These are phyloP conservation scores for Microplitis deprimator DNA, from an alignment of 2,888 invertebrate species.

Conservation along the genomic window DNA sequence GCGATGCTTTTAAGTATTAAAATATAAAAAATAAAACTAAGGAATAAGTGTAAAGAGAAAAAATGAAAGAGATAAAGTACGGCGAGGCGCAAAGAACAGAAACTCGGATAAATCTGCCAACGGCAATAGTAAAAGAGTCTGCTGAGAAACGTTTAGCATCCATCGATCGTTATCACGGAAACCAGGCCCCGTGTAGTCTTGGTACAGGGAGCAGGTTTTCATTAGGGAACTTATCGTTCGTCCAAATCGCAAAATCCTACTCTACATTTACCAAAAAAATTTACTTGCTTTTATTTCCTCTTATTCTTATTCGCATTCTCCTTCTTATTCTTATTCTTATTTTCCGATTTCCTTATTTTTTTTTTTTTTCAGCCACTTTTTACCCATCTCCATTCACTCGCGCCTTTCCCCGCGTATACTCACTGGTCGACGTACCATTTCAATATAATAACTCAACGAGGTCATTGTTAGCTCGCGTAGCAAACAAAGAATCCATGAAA, in stretches of 20 bases:
- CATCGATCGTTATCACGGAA: constrained; percentile 37
- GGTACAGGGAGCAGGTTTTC: constrained; percentile 25
- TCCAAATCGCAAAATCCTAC: constrained; percentile 37
- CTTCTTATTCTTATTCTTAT: constrained; percentile 12
- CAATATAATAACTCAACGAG: constrained; percentile 61
- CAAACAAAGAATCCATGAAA: constrained; percentile 67
- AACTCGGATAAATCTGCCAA: constrained; percentile 28
- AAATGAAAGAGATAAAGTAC: background rate
- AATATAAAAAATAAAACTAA: background rate
- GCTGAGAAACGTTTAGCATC: constrained; percentile 35
- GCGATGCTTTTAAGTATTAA: constrained; percentile 14
- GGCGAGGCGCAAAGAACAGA: background rate
- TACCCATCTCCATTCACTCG: constrained; percentile 29
- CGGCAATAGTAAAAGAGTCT: constrained; percentile 30
- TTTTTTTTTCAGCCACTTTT: constrained; percentile 29
- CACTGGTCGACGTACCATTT: constrained; percentile 51
- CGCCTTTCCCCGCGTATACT: constrained; percentile 21
- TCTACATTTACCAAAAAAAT: background rate
- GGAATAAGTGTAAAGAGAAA: background rate
- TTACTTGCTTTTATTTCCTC: background rate
- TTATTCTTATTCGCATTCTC: background rate
- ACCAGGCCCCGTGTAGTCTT: constrained; percentile 18
- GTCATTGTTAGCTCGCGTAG: constrained; percentile 56
- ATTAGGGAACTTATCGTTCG: constrained; percentile 28
- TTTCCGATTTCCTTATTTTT: constrained; percentile 1